Conservation (phyloP, 2,113 vertebrate species). For the Campylomormyrus numenius region DNA sequence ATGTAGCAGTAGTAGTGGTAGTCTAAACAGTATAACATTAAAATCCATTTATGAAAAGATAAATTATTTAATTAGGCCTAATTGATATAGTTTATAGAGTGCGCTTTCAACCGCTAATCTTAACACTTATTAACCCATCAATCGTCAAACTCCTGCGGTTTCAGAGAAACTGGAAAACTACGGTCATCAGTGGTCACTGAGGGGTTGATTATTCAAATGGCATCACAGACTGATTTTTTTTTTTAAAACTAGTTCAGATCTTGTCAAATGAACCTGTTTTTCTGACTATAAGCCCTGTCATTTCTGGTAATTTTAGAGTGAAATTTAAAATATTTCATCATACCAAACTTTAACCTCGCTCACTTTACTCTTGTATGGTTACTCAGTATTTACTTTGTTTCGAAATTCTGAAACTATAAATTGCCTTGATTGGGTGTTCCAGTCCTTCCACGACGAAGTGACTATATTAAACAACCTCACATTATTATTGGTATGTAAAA, state of each 20-base stretch:
- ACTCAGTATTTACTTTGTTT: slow-evolving; percentile 7
- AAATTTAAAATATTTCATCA: slow-evolving; percentile 4
- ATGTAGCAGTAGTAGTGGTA: not conserved
- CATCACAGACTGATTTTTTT: not conserved
- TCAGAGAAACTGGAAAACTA: not conserved
- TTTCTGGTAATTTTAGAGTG: not conserved
- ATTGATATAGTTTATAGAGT: not conserved
- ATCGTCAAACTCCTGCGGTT: not conserved
- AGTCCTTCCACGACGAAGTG: not conserved
- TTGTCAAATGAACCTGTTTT: not conserved
- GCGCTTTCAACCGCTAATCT: not conserved
- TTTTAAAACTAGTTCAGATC: not conserved
- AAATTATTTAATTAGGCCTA: not conserved
- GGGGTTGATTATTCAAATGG: not conserved
- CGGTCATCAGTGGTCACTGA: not conserved
- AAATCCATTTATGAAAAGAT: not conserved
- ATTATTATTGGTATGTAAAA: not conserved
- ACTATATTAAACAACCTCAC: not conserved
- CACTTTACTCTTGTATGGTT: not conserved
- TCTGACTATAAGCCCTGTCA: not conserved
- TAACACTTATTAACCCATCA: not conserved
- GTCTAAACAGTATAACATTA: not conserved
- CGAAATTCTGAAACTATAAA: not conserved
- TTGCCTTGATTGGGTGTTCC: not conserved
- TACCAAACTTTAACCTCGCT: slow-evolving; percentile 3